Base-by-base conservation (phyloP, 2,797 vertebrate species). In the Xerus rutilus region DNA sequence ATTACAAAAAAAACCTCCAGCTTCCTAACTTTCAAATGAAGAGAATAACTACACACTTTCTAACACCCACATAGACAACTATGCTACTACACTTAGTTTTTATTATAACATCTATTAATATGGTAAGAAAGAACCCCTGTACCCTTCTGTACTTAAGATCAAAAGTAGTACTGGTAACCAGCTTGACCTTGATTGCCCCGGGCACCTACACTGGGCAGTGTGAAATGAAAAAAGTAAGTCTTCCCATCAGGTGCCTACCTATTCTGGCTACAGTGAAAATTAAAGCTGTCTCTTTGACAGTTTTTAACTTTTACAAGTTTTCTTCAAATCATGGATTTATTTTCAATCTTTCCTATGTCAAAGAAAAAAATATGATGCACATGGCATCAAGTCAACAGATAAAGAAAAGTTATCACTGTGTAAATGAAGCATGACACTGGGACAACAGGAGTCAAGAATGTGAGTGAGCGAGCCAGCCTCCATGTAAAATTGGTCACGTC, bases 371-470 rank as follows among this genome's bases (percentile, higher is more conserved):
- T 94, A 81, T n/a, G 78, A 69, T 39, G 35, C 70, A 90, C 13
- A 81, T 62, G 39, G 74, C 86, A 35, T 88, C 85, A 94, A 93
- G 52, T 83, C 85, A 96, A 94, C 47, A 91, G 67, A 93, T 83
- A 87, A 93, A 94, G 52, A 94, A 96, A 96, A 95, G 88, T 21
- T 89, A 96, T 86, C 78, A 39, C 32, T 93, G 54, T 96, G 49
- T 73, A 95, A 97, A 94, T 92, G 70, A 94, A 96, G 83, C 74
- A 86, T 69, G 54, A 86, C 78, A 85, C 7, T 81, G 73, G 62
- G 83, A 93, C 83, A 89, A 70, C 43, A 91, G 65, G 69, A 88
- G 8, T 92, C 92, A 95, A 95, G 78, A 94, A 90, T 0, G 2
- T 57, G 59, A 85, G 62, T 49, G n/a, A 89, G 47, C 70, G 74